phyloP scores from a whole-genome alignment of 1,140 invertebrate genomes.

The Eupristina koningsbergeri region DNA sequence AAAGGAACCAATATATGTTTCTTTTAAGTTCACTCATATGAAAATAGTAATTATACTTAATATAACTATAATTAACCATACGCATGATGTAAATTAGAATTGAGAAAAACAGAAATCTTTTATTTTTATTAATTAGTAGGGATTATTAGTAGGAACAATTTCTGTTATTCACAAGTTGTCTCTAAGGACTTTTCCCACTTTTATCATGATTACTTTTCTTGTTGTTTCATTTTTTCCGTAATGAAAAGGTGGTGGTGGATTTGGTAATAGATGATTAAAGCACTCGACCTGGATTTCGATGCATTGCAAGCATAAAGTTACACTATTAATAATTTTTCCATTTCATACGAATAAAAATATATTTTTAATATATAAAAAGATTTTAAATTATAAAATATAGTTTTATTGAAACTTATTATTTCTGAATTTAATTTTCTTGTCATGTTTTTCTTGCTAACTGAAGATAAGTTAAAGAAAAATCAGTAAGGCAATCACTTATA shows the following conservation, averaged over 20 bases:
- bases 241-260: conserved; percentile 15
- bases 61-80: neutral
- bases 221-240: neutral
- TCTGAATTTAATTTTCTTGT: too few relatives aligned
- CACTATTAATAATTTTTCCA: conserved; percentile 55
- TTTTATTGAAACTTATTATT: too few relatives aligned
- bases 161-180: neutral
- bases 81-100: neutral
- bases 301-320: conserved; percentile 47
- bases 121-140: neutral
- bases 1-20: neutral
- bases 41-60: too few relatives aligned
- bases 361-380: too few relatives aligned
- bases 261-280: conserved; percentile 54
- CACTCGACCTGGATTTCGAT: conserved; percentile 55
- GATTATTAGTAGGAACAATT: neutral
- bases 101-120: neutral
- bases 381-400: too few relatives aligned
- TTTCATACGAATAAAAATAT: too few relatives aligned
- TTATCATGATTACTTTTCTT: neutral
- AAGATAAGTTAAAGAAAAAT: too few relatives aligned
- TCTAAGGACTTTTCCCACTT: neutral
- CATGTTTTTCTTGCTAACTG: too few relatives aligned
- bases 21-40: neutral
- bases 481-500: too few relatives aligned